phyloP scores from a whole-genome alignment of 2,113 vertebrate genomes.

The Neoarius graeffei region DNA sequence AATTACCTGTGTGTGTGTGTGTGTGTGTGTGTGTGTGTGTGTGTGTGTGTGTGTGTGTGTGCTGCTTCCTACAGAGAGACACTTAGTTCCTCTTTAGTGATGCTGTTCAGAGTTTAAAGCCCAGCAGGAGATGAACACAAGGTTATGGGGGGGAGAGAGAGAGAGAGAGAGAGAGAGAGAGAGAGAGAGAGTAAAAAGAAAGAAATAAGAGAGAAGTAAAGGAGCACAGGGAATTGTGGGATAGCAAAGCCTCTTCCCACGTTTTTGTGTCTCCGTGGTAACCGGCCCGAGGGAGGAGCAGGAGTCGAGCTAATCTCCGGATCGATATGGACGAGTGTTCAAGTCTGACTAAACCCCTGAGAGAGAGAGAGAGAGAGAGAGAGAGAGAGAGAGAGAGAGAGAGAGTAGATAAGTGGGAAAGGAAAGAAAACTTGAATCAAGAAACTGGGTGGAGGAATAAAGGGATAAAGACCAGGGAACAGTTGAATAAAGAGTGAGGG shows the following conservation, averaged over 20 bases:
- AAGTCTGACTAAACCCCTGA: conserved; percentile 18
- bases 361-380: conserved; percentile 11
- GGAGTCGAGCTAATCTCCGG: conserved; percentile 23
- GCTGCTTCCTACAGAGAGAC: conserved; percentile 33
- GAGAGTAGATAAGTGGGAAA: neutral
- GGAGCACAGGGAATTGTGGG: conserved; percentile 28
- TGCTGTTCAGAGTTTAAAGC: conserved; percentile 36
- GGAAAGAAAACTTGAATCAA: neutral
- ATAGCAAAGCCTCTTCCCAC: conserved; percentile 24
- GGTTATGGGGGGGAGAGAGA: neutral
- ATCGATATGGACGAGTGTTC: conserved; percentile 33
- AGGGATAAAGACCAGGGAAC: neutral
- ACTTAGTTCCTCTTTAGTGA: conserved; percentile 29
- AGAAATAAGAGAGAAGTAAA: conserved; percentile 19
- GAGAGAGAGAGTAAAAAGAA: neutral
- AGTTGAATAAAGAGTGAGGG: neutral
- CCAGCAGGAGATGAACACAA: conserved; percentile 26
- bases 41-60: conserved; percentile 5
- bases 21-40: conserved; percentile 3
- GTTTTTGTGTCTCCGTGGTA: conserved; percentile 33
- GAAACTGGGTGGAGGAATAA: neutral
- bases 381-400: conserved; percentile 9
- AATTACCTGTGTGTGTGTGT: conserved; percentile 12
- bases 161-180: neutral
- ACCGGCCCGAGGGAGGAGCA: conserved; percentile 18